Evolutionary conservation across 2,797 vertebrate species (phyloP).

Genomic region (Sebastolobus altivelis): DNA sequence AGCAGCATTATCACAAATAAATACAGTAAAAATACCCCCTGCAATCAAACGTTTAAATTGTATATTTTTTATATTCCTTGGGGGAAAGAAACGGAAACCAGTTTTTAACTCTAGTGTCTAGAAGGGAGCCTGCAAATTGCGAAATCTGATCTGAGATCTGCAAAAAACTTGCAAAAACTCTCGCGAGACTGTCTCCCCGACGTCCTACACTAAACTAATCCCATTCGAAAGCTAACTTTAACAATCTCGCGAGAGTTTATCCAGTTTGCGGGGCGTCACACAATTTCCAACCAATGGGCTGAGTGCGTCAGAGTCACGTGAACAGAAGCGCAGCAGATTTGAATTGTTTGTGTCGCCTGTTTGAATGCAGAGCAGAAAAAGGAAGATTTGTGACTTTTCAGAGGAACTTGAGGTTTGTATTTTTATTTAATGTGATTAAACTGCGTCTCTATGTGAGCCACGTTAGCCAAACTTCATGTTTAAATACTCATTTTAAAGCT

Average conservation of each 20-base stretch:
- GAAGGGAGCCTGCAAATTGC: too few relatives aligned
- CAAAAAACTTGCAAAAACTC: too few relatives aligned
- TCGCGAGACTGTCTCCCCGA: too few relatives aligned
- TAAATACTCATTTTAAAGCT: not conserved
- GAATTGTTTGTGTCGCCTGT: conserved; percentile 68
- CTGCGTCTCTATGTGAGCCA: too few relatives aligned
- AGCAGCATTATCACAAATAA: too few relatives aligned
- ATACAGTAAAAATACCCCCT: too few relatives aligned
- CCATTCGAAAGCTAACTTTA: too few relatives aligned
- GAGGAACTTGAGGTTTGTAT: conserved; percentile 42
- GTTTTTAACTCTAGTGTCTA: not conserved
- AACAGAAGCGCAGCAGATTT: conserved; percentile 77
- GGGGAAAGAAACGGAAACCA: not conserved
- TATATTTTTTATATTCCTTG: not conserved
- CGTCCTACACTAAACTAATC: too few relatives aligned
- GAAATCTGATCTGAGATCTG: too few relatives aligned
- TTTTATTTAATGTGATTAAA: not conserved
- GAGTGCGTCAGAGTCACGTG: conserved; percentile 59
- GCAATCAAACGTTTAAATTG: not conserved
- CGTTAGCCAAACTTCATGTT: fast-evolving
- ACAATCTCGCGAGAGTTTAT: too few relatives aligned
- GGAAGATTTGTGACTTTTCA: not conserved
- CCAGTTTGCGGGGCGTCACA: not conserved
- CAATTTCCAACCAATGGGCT: conserved; percentile 69
- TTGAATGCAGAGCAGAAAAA: conserved; percentile 47